phyloP scores from a whole-genome alignment of 2,888 invertebrate species.

The Drosophila maculinotata region DNA sequence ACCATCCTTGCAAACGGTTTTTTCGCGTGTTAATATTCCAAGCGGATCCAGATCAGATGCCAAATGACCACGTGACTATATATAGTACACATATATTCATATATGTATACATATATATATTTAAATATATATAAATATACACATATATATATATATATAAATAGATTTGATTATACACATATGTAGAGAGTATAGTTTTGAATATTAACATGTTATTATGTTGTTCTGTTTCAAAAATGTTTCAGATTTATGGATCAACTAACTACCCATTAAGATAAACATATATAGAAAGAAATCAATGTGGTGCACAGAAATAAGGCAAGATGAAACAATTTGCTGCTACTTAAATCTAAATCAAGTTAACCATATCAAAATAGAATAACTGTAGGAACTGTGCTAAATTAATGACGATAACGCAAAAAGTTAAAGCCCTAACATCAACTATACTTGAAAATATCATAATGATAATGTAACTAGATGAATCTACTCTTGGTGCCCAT shows the following conservation, averaged over 20 bases:
- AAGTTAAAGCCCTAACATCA: constrained; percentile 10
- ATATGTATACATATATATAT: constrained; percentile 15
- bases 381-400: constrained; percentile 28
- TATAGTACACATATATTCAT: constrained; percentile 35
- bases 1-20: constrained; percentile 84
- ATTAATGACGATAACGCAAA: constrained; percentile 13
- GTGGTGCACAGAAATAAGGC: constrained; percentile 41
- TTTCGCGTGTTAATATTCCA: constrained; percentile 86
- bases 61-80: constrained; percentile 93
- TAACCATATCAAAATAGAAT: constrained; percentile 6
- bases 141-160: constrained; percentile 21
- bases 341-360: constrained; percentile 6
- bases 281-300: constrained; percentile 30
- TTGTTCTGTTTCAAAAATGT: constrained; percentile 30
- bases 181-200: constrained; percentile 31
- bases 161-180: constrained; percentile 41
- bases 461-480: constrained; percentile 12
- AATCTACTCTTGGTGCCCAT: constrained; percentile 29
- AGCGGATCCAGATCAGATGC: constrained; percentile 93
- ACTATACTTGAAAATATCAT: constrained; percentile 15
- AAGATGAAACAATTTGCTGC: constrained; percentile 17
- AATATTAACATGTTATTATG: constrained; percentile 38
- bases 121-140: constrained; percentile 13
- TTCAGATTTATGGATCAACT: constrained; percentile 19
- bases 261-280: constrained; percentile 39